Base-by-base conservation (phyloP, 35 echinoderm and acorn worm genomes). In the Diadema setosum region DNA sequence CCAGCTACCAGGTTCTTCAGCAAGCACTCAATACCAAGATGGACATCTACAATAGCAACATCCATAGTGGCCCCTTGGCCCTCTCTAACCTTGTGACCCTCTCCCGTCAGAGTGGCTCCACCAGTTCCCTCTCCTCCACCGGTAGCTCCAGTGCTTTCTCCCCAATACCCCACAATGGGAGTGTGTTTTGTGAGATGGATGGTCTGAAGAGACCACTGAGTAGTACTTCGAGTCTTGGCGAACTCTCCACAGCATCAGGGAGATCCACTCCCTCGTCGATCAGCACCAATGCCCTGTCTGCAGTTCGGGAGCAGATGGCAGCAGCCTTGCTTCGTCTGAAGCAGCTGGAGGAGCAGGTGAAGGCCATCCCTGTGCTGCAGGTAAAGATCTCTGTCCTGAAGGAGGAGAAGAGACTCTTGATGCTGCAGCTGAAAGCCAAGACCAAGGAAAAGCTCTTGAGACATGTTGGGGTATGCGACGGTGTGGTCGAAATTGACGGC, bases 361-460 rank as follows among this genome's bases (percentile, higher is more conserved):
- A 99, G 65, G 70, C 64, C 32, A 95, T 99, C 45, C 96, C 96
- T 52, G 89, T 94, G 12, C 82, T 99, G 6, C 90, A 91, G 39
- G 93, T 95, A 11, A 99, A 99, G 60, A 85, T 99, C 11, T 89
- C 87, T 60, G 96, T 95, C 34, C 59, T 99, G 39, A 99, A 99
- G 60, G 96, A 99, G 65, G 96, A 99, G 75, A 99, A 99, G 46
- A 84, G 96, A 46, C 84, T 99, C 30, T 70, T 99, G 33, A 92
- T 91, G 86, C 75, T 99, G 85, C 96, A 99, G 80, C 82, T 94
- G 23, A 94, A 90, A 67, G 76, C 82, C 16, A 97, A 90, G 73
- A 90, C 80, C 64, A 84, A 89, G 35, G 75, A 41, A 25, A 87
- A 11, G 4, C 82, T 93, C 36, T 82, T 91, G 1, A 90, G 89